These are phyloP conservation scores for Heliconius hortense DNA, from an alignment of 2,888 invertebrate genomes.

Conservation along the genomic window DNA sequence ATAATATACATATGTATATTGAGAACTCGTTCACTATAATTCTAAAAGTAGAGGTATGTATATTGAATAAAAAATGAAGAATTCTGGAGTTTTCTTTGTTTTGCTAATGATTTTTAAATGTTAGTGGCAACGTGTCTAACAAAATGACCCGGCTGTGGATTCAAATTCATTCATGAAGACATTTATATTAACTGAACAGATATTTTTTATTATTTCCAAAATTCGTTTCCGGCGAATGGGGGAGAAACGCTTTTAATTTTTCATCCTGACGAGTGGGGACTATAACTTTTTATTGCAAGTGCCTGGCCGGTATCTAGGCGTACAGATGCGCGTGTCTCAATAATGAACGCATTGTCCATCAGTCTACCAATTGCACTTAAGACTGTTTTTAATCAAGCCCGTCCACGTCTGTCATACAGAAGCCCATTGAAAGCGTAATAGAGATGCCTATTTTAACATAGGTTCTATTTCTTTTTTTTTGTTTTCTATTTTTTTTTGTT, in stretches of 20 bases:
- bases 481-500: background rate
- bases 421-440: constrained; percentile 21
- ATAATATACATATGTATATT: background rate
- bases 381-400: constrained; percentile 79
- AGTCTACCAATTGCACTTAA: constrained; percentile 62
- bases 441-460: constrained; percentile 11
- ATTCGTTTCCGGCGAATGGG: constrained; percentile 23
- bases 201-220: background rate
- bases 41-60: background rate
- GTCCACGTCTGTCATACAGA: constrained; percentile 66
- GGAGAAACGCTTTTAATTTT: constrained; percentile 32
- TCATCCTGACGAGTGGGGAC: constrained; percentile 38
- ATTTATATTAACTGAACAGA: background rate
- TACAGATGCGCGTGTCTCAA: constrained; percentile 58
- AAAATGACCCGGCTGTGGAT: background rate
- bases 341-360: constrained; percentile 80
- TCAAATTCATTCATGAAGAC: background rate
- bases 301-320: constrained; percentile 39
- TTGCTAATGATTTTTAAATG: background rate
- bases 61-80: background rate
- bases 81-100: background rate
- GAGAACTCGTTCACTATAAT: background rate
- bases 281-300: constrained; percentile 39
- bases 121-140: background rate
- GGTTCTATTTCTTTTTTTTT: background rate